Percentiles rank a stretch among this genome's conserved stretches.
Evolutionary conservation across 1,140 invertebrate species (phyloP).

Genomic region (Drosophila takahashii): DNA sequence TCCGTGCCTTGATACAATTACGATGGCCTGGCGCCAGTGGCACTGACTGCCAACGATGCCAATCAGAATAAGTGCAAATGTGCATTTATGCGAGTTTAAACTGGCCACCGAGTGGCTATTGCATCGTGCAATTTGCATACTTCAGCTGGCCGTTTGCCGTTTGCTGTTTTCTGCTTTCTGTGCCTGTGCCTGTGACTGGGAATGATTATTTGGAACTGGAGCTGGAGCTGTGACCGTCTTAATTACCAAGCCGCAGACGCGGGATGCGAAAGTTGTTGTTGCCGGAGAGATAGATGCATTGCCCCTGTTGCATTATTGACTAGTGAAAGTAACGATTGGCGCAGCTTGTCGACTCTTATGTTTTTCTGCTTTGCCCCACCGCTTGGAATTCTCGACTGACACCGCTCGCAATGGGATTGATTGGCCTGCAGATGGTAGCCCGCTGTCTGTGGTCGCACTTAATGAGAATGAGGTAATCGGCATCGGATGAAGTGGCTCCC

Average conservation of each 20-base stretch:
- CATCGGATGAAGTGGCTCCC: slow-evolving; percentile 30
- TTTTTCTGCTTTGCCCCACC: slow-evolving; percentile 20
- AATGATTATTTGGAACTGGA: slow-evolving; percentile 25
- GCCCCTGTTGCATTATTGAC: slow-evolving; percentile 73
- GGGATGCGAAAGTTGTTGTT: slow-evolving; percentile 74
- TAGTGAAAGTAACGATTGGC: slow-evolving; percentile 79
- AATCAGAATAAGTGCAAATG: slow-evolving; percentile 83
- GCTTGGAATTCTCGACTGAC: slow-evolving; percentile 52
- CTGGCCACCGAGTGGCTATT: slow-evolving; percentile 14
- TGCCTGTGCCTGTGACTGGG: slow-evolving; percentile 1
- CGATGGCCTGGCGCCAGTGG: slow-evolving; percentile 57
- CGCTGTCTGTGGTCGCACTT: slow-evolving; percentile 2
- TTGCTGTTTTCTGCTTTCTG: neutral
- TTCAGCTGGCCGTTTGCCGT: slow-evolving; percentile 5
- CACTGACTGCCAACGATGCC: slow-evolving; percentile 64
- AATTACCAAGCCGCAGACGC: slow-evolving; percentile 63
- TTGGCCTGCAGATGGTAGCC: slow-evolving; percentile 2
- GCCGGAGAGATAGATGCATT: slow-evolving; percentile 30
- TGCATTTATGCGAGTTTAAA: slow-evolving; percentile 74
- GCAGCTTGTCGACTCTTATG: slow-evolving; percentile 46
- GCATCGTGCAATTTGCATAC: slow-evolving; percentile 66
- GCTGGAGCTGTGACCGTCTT: slow-evolving; percentile 49
- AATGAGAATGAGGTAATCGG: slow-evolving; percentile 57
- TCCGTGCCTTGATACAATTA: slow-evolving; percentile 16
- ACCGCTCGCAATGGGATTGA: slow-evolving; percentile 36